phyloP scores from a whole-genome alignment of 2,797 vertebrate species.

The Pogonophryne albipinna region DNA sequence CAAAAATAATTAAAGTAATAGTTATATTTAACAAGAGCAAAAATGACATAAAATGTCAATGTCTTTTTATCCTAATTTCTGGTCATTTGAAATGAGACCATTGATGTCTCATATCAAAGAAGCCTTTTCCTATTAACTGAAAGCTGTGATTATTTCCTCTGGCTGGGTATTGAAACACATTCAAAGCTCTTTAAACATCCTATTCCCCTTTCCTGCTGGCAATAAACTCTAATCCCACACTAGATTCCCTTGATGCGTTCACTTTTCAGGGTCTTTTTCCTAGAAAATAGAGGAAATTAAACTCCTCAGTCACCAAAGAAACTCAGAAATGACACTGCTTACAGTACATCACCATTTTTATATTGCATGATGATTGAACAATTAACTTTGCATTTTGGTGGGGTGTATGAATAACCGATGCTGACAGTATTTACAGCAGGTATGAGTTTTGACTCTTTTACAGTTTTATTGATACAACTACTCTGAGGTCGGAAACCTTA shows the following conservation, averaged over 20 bases:
- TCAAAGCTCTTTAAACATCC: background rate
- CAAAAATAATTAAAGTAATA: too few species aligned
- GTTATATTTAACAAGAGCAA: too few species aligned
- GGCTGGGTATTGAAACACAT: background rate
- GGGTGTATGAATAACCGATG: background rate
- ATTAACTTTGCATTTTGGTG: background rate
- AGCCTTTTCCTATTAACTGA: constrained; percentile 1
- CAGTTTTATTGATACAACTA: background rate
- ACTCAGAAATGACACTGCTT: constrained; percentile 4
- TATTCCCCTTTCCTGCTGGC: constrained; percentile 18
- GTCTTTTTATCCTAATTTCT: background rate
- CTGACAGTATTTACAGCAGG: background rate
- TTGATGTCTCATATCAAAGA: background rate
- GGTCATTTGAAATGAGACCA: background rate
- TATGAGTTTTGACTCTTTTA: background rate
- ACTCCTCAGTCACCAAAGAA: background rate
- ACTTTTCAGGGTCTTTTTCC: constrained; percentile 40
- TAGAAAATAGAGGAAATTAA: constrained; percentile 65
- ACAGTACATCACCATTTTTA: background rate
- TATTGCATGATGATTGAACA: background rate
- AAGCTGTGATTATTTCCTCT: background rate
- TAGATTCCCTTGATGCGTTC: background rate
- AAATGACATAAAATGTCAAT: too few species aligned
- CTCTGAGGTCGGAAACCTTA: background rate
- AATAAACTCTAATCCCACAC: constrained; percentile 26